Evolutionary conservation across 2,113 vertebrate genomes (phyloP).

Genomic region (Hippolais icterina): DNA sequence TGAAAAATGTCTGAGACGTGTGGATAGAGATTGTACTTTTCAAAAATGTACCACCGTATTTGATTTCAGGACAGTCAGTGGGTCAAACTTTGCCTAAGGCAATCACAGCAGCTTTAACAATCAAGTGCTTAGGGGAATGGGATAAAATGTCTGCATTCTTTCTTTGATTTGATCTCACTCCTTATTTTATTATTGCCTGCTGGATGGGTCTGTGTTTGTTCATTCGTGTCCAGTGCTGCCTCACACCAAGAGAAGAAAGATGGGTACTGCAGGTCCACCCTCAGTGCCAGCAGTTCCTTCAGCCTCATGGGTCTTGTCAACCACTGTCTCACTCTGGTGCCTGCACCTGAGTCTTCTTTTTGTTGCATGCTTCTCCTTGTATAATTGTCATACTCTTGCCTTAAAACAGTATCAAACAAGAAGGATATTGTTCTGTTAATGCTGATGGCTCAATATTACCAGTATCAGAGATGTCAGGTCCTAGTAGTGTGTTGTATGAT

Average conservation of each 20-base stretch:
- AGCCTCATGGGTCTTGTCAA: neutral
- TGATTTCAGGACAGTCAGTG: neutral
- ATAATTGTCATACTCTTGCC: neutral
- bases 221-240: neutral
- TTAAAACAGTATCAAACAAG: neutral
- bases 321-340: neutral
- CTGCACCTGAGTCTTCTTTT: neutral
- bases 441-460: neutral
- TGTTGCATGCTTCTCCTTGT: neutral
- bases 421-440: neutral
- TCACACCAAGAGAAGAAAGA: neutral
- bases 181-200: neutral
- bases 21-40: neutral
- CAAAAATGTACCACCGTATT: neutral
- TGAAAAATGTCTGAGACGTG: neutral
- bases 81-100: constrained; percentile 32
- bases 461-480: neutral
- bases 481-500: neutral
- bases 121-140: neutral
- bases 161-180: constrained; percentile 11
- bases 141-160: constrained; percentile 2
- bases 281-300: neutral
- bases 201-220: neutral
- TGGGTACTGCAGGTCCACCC: neutral
- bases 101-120: neutral